A percentile compares a stretch with the other conserved stretches of the same genome.
Conservation (phyloP, 2,888 invertebrate species). For the Zygogramma bicolorata region DNA sequence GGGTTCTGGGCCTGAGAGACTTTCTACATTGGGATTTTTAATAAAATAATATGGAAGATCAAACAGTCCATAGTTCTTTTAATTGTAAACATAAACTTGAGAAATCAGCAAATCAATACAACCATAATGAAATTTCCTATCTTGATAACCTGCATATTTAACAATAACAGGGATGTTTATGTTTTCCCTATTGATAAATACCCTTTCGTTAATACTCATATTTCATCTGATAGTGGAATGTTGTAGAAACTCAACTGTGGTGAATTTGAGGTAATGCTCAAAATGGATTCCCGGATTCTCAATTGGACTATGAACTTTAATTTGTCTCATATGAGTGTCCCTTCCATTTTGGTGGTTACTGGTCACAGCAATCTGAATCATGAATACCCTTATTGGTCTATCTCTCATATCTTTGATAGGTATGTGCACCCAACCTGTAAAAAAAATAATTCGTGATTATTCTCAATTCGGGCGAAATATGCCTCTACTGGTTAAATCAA, state of each 20-base stretch:
- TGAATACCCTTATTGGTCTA: conserved; percentile 92
- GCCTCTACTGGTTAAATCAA: too few species aligned
- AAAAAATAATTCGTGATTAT: background rate
- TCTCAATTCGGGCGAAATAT: background rate
- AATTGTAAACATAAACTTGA: too few species aligned
- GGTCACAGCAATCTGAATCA: conserved; percentile 95
- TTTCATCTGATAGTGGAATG: conserved; percentile 83
- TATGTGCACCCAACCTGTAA: conserved; percentile 92
- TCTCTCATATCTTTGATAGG: conserved; percentile 90
- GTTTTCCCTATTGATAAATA: too few species aligned
- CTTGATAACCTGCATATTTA: too few species aligned
- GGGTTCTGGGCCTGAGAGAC: too few species aligned
- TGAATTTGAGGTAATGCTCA: conserved; percentile 82
- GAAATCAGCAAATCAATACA: too few species aligned
- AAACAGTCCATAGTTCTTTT: too few species aligned
- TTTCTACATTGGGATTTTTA: too few species aligned
- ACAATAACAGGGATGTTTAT: too few species aligned
- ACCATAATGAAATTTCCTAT: too few species aligned
- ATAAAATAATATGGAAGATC: too few species aligned
- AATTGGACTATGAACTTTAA: conserved; percentile 93
- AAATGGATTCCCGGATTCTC: conserved; percentile 75
- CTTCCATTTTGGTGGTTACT: conserved; percentile 99
- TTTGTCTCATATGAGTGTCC: conserved; percentile 97
- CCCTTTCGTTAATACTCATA: too few species aligned
- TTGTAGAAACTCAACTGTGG: conserved; percentile 85